phyloP scores from a whole-genome alignment of 2,888 invertebrate genomes.

The Synanthedon vespiformis region DNA sequence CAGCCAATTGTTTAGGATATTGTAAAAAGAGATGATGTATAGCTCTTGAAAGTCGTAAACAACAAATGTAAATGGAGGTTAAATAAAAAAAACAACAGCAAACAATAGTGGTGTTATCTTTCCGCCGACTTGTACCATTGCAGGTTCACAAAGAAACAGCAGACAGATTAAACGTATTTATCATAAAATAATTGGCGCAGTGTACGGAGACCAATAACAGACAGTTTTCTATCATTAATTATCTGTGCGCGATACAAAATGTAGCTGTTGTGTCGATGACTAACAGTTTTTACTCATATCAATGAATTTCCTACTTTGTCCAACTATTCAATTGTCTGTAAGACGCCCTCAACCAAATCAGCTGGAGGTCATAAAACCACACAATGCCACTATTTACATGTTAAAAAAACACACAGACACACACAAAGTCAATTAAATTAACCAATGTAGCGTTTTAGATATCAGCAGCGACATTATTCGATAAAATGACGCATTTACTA shows the following conservation, averaged over 20 bases:
- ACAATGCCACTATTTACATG: conserved; percentile 15
- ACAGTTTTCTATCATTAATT: background rate
- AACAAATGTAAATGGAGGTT: background rate
- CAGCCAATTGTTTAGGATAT: no score
- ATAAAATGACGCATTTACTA: conserved; percentile 71
- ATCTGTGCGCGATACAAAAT: conserved; percentile 30
- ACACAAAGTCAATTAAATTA: conserved; percentile 9
- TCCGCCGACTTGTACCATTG: conserved; percentile 29
- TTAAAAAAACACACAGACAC: conserved; percentile 1
- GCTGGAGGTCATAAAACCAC: conserved; percentile 48
- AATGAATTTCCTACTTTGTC: conserved; percentile 37
- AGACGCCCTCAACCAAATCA: conserved; percentile 60
- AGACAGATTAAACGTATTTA: conserved; percentile 32
- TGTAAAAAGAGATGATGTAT: no score
- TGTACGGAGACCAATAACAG: conserved; percentile 9
- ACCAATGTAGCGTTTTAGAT: conserved; percentile 29
- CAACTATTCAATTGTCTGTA: conserved; percentile 31
- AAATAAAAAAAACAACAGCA: conserved; percentile 32
- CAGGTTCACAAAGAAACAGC: conserved; percentile 59
- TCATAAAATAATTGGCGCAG: conserved; percentile 37
- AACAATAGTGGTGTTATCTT: conserved; percentile 53
- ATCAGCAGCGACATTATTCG: conserved; percentile 45
- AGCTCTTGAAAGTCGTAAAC: background rate
- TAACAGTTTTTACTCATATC: conserved; percentile 56
- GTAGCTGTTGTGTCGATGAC: conserved; percentile 52